phyloP scores from a whole-genome alignment of 2,113 vertebrate species.

The Zootoca vivipara region DNA sequence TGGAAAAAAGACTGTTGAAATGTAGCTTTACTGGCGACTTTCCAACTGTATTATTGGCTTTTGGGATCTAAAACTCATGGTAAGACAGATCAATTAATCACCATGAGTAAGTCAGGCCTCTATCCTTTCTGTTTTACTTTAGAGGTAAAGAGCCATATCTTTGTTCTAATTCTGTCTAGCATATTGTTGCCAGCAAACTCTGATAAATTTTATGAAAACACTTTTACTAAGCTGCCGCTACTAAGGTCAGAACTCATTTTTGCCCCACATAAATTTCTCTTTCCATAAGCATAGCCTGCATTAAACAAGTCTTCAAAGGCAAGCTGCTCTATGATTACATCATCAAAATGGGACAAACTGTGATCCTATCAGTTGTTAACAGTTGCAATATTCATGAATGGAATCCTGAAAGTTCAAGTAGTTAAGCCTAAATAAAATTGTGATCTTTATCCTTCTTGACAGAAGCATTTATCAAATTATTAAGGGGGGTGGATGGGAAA shows the following conservation, averaged over 20 bases:
- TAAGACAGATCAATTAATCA: conserved; percentile 5
- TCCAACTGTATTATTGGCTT: neutral
- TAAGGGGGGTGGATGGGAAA: conserved; percentile 68
- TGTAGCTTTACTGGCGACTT: neutral
- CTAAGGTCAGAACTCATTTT: conserved; percentile 21
- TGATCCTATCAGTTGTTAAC: conserved; percentile 59
- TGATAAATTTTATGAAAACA: conserved; percentile 17
- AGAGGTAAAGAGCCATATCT: neutral
- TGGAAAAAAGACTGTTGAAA: neutral
- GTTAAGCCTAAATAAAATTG: conserved; percentile 71
- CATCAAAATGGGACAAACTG: conserved; percentile 46
- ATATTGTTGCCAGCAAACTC: neutral
- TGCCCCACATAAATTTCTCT: neutral
- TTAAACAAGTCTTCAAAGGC: conserved; percentile 18
- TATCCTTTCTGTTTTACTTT: neutral
- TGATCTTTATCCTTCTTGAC: conserved; percentile 77
- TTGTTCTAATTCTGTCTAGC: conserved; percentile 3
- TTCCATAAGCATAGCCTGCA: conserved; percentile 20
- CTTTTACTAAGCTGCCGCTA: conserved; percentile 12
- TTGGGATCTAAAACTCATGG: neutral
- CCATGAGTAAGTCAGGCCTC: neutral
- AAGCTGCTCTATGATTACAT: conserved; percentile 38
- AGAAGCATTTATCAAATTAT: conserved; percentile 80
- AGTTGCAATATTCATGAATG: conserved; percentile 68
- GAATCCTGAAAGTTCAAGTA: conserved; percentile 72